Conservation (phyloP, 2,888 invertebrate genomes). For the Leptopilina myrica region DNA sequence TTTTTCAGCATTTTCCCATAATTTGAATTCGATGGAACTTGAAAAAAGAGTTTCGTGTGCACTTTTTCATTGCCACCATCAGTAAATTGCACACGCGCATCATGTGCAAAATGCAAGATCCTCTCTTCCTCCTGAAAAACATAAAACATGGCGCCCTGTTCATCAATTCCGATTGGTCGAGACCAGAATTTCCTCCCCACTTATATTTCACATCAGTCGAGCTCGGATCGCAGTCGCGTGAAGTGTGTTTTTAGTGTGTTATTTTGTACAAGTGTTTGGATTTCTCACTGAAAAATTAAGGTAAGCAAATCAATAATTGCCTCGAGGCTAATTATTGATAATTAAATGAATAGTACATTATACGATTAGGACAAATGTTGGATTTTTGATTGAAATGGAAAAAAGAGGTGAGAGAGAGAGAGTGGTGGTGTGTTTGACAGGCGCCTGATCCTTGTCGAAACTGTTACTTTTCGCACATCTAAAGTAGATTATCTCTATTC, state of each 20-base stretch:
- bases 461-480: not conserved
- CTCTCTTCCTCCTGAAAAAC: conserved; percentile 24
- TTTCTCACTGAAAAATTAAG: conserved; percentile 36
- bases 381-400: not conserved
- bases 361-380: not conserved
- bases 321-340: not conserved
- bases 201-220: not conserved
- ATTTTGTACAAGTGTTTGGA: conserved; percentile 23
- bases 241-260: conserved; percentile 11
- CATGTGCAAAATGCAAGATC: not conserved
- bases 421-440: conserved; percentile 5
- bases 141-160: conserved; percentile 29
- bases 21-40: not conserved
- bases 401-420: not conserved
- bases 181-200: not conserved
- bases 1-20: not conserved
- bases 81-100: conserved; percentile 16
- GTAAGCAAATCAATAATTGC: conserved; percentile 9
- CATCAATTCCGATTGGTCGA: conserved; percentile 3
- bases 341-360: not conserved
- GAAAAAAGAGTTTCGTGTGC: conserved; percentile 3
- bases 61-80: not conserved
- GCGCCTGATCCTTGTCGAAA: conserved; percentile 10
- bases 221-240: conserved; percentile 9
- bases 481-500: not conserved